Evolutionary conservation across 1,140 invertebrate genomes (phyloP).

Genomic region (Drosophila biarmipes): DNA sequence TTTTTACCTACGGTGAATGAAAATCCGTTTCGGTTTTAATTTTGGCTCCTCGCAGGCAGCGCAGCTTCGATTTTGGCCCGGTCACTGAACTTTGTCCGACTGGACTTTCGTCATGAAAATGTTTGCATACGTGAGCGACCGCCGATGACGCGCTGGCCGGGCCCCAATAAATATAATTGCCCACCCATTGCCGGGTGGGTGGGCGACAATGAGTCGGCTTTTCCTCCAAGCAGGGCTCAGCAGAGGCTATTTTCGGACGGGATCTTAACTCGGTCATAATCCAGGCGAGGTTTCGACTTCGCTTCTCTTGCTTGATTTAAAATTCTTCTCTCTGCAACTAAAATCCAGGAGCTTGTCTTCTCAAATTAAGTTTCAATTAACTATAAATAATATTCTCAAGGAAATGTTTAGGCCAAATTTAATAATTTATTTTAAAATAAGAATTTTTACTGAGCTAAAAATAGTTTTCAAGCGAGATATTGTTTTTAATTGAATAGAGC

Average conservation of each 20-base stretch:
- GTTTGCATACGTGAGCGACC: conserved; percentile 61
- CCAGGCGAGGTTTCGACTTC: neutral
- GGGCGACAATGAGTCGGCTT: conserved; percentile 29
- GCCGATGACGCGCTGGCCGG: conserved; percentile 49
- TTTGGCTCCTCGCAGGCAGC: conserved; percentile 23
- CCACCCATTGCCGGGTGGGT: conserved; percentile 36
- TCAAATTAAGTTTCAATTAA: too few relatives aligned
- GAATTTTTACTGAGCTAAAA: too few relatives aligned
- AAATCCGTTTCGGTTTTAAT: conserved; percentile 71
- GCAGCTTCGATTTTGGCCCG: conserved; percentile 30
- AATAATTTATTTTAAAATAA: too few relatives aligned
- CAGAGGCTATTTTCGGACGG: conserved; percentile 10
- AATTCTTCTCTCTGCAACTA: too few relatives aligned
- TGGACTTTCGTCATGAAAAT: conserved; percentile 77
- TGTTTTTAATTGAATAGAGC: neutral
- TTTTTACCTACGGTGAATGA: conserved; percentile 73
- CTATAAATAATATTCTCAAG: neutral
- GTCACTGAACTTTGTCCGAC: conserved; percentile 79
- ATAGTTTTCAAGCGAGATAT: too few relatives aligned
- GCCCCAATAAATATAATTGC: conserved; percentile 46
- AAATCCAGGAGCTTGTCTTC: too few relatives aligned
- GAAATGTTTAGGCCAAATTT: neutral
- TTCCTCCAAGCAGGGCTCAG: conserved; percentile 18
- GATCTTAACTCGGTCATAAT: conserved; percentile 28
- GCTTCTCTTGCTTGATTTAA: neutral